phyloP scores from a whole-genome alignment of 2,888 invertebrate species.

The Nineta flava region DNA sequence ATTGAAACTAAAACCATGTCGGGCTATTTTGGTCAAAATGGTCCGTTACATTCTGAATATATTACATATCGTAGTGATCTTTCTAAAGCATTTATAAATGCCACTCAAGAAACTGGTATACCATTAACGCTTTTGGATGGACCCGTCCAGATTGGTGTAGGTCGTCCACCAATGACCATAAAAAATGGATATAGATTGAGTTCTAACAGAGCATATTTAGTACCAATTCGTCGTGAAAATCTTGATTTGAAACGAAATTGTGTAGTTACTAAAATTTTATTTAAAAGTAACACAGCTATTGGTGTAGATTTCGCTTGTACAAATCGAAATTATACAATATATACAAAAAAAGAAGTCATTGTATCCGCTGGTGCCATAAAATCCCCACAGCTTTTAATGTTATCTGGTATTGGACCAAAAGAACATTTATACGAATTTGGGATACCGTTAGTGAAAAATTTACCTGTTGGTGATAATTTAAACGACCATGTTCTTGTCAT shows the following conservation, averaged over 20 bases:
- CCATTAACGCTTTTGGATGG: conserved; percentile 45
- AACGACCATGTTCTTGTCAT: conserved; percentile 55
- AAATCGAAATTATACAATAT: conserved; percentile 32
- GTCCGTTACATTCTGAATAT: conserved; percentile 38
- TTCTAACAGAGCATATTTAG: conserved; percentile 48
- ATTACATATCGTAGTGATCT: conserved; percentile 34
- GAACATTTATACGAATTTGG: conserved; percentile 37
- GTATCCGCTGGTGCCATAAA: conserved; percentile 61
- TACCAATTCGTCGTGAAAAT: conserved; percentile 42
- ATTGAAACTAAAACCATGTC: conserved; percentile 36
- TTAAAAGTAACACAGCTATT: conserved; percentile 35
- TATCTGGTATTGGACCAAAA: conserved; percentile 59
- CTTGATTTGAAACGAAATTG: conserved; percentile 42
- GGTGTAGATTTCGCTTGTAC: conserved; percentile 43
- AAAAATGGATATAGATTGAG: conserved; percentile 50
- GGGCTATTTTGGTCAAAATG: conserved; percentile 36
- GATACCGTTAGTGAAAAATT: conserved; percentile 37
- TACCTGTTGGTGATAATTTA: conserved; percentile 49
- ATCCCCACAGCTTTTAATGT: conserved; percentile 61
- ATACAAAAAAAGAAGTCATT: conserved; percentile 55
- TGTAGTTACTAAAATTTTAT: conserved; percentile 40
- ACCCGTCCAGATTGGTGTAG: conserved; percentile 40
- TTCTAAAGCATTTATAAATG: conserved; percentile 40
- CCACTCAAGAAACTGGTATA: conserved; percentile 43
- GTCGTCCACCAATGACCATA: conserved; percentile 43